Base-by-base conservation (phyloP, 2,888 invertebrate genomes). In the Colletes collaris region DNA sequence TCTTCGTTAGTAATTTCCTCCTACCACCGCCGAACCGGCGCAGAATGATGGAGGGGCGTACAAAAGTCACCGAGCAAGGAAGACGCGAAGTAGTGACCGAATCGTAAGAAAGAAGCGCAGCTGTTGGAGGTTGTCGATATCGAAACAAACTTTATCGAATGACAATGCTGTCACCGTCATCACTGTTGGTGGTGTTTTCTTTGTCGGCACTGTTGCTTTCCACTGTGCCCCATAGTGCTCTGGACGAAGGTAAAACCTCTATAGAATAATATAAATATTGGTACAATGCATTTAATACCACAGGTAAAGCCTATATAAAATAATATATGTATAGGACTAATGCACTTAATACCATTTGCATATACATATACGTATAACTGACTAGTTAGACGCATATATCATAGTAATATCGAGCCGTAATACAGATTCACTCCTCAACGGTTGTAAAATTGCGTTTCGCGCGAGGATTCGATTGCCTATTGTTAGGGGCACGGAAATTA, bases 31-130 rank as follows among this genome's bases (percentile, higher is more conserved):
- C 4, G 6, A 2, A 8, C 44, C 5, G 27, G 8, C 4, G 13
- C 0, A 10, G 6, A 49, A 40, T 10, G 10, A 19, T 55, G 68
- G 71, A 55, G 79, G 64, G 81, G 65, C 13, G 40, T 67, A 81
- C 70, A 81, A 79, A 79, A 71, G 52, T n/a, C 35, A 19, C 8
- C 16, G 4, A 46, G 11, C 5, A 35, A 50, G 62, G 55, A 76
- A 67, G 44, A 59, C 8, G 11, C 3, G 66, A 58, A 40, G 37
- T 49, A 78, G 78, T 78, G 16, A 7, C 10, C 2, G 16, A 52
- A n/a, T 35, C 4, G 49, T 8, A 11, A 27, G 35, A 63, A 70
- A 11, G 8, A 37, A 52, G 53, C 3, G 40, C 7, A 0, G 5
- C 6, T 13, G 0, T n/a, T 11, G 8, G 4, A 60, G 1, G 10